Conservation (phyloP, 2,113 vertebrate species). For the Pristiophorus japonicus region DNA sequence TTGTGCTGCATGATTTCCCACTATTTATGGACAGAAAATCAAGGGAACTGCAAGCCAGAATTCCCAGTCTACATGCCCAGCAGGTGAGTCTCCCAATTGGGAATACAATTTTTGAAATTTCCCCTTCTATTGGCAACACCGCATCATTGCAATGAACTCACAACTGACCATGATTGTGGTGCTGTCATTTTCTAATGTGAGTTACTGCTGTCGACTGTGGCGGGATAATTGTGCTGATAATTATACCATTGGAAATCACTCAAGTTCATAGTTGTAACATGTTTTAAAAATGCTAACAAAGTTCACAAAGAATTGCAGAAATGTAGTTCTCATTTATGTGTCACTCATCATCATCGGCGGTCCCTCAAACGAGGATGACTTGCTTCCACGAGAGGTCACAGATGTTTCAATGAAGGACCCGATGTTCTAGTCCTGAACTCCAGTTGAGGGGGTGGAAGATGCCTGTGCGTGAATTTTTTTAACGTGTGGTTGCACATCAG, state of each 20-base stretch:
- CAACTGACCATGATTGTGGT: not conserved
- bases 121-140: not conserved
- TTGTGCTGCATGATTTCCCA: too few relatives aligned
- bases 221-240: not conserved
- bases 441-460: too few relatives aligned
- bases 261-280: not conserved
- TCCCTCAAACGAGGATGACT: too few relatives aligned
- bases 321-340: not conserved
- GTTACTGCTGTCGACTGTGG: not conserved
- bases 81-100: not conserved
- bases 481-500: too few relatives aligned
- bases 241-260: not conserved
- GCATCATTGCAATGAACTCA: not conserved
- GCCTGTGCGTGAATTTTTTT: too few relatives aligned
- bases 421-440: too few relatives aligned
- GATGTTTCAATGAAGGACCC: too few relatives aligned
- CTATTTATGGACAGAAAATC: too few relatives aligned
- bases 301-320: not conserved
- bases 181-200: not conserved
- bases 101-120: not conserved
- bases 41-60: too few relatives aligned
- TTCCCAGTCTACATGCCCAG: not conserved
- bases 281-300: constrained; percentile 3
- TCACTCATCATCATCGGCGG: too few relatives aligned
- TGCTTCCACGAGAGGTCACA: too few relatives aligned